These are phyloP conservation scores for Hymenopus coronatus DNA, from an alignment of 2,888 invertebrate genomes.

Conservation along the genomic window DNA sequence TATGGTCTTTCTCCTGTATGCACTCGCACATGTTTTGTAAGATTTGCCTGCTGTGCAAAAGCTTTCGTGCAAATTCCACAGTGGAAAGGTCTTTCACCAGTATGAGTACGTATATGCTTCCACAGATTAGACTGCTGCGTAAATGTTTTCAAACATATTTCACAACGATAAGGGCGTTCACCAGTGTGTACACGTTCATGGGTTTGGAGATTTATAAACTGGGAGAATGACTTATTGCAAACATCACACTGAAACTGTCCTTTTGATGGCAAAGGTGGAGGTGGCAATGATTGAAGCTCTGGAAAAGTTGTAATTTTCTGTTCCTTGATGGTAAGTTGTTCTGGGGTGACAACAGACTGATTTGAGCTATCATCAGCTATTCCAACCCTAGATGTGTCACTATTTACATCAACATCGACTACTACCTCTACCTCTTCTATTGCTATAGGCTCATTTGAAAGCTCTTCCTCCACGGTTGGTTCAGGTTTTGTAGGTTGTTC, in stretches of 20 bases:
- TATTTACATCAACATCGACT: slow-evolving; percentile 32
- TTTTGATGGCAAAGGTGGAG: slow-evolving; percentile 5
- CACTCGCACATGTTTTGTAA: slow-evolving; percentile 36
- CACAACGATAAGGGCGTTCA: slow-evolving; percentile 41
- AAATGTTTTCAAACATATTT: slow-evolving; percentile 41
- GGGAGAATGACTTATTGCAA: slow-evolving; percentile 34
- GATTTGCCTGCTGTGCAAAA: slow-evolving; percentile 38
- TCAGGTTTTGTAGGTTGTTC: not conserved
- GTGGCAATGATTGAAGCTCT: too few species aligned
- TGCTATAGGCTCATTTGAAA: not conserved
- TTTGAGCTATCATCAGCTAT: not conserved
- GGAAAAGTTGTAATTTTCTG: not conserved
- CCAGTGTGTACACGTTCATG: slow-evolving; percentile 37
- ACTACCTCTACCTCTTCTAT: slow-evolving; percentile 33
- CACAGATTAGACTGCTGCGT: slow-evolving; percentile 42
- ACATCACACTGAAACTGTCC: slow-evolving; percentile 31
- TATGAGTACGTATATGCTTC: slow-evolving; percentile 43
- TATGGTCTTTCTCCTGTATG: slow-evolving; percentile 40
- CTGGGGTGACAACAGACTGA: not conserved
- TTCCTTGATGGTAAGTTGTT: not conserved
- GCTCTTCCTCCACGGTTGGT: not conserved
- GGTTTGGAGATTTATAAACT: slow-evolving; percentile 32
- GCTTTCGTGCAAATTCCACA: slow-evolving; percentile 35
- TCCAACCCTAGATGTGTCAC: slow-evolving; percentile 23
- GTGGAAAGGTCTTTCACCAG: slow-evolving; percentile 40